phyloP scores from a whole-genome alignment of 1,140 invertebrate species.

The Scaptomyza graminum region DNA sequence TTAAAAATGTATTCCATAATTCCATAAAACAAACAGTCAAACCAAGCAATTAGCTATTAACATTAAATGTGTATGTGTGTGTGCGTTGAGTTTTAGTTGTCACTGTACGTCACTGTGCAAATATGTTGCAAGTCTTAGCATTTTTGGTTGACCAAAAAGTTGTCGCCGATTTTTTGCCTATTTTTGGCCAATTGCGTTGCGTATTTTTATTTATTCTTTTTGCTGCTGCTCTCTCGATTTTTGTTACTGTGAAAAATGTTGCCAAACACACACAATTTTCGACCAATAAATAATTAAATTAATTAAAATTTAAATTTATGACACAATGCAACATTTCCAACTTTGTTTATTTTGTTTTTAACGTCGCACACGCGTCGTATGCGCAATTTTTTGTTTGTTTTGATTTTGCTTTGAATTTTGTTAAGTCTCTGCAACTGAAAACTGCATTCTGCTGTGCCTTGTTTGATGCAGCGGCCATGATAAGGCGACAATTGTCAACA shows the following conservation, averaged over 20 bases:
- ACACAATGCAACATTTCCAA: conserved; percentile 62
- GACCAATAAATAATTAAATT: conserved; percentile 79
- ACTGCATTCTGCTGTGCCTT: conserved; percentile 63
- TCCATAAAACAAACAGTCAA: conserved; percentile 50
- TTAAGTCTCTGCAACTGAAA: conserved; percentile 26
- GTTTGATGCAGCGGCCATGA: conserved; percentile 68
- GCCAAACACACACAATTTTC: conserved; percentile 47
- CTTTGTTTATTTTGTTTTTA: conserved; percentile 17
- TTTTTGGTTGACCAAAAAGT: conserved; percentile 42
- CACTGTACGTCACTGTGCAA: conserved; percentile 56
- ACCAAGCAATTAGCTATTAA: conserved; percentile 71
- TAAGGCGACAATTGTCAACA: conserved; percentile 81
- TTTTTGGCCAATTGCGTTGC: conserved; percentile 60
- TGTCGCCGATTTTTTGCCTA: conserved; percentile 48
- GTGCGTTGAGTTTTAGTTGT: conserved; percentile 52
- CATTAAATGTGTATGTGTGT: conserved; percentile 19
- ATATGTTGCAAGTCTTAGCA: conserved; percentile 73
- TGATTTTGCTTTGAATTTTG: conserved; percentile 14
- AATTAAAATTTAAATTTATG: conserved; percentile 81
- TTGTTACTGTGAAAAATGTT: conserved; percentile 45
- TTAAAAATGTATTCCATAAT: conserved; percentile 81
- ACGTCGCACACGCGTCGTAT: conserved; percentile 46
- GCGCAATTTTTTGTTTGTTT: conserved; percentile 41
- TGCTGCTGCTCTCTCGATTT: conserved; percentile 26
- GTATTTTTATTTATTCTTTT: conserved; percentile 23